Percentiles rank a stretch among this genome's conserved stretches.
Evolutionary conservation across 2,888 invertebrate genomes (phyloP).

Genomic region (Drosophila maculinotata): DNA sequence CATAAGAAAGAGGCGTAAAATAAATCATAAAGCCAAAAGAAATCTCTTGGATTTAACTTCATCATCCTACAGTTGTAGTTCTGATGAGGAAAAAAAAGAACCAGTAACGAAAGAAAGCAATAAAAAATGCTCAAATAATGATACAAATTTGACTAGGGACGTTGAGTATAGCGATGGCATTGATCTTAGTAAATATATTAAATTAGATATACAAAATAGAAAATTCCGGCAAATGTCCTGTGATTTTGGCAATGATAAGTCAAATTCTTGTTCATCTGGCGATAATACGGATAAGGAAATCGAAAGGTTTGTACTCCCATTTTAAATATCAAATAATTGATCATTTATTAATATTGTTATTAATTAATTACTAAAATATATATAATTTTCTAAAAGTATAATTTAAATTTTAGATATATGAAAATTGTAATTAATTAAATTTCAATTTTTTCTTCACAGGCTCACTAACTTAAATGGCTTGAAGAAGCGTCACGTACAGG

Average conservation of each 20-base stretch:
- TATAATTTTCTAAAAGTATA: not conserved
- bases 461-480: conserved; percentile 79
- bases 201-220: conserved; percentile 65
- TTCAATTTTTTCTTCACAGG: conserved; percentile 58
- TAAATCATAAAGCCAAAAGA: conserved; percentile 66
- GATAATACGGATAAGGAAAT: conserved; percentile 82
- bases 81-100: not conserved
- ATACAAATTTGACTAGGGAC: conserved; percentile 6
- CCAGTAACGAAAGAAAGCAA: not conserved
- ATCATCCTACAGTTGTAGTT: conserved; percentile 36
- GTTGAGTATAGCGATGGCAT: conserved; percentile 73
- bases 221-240: conserved; percentile 46
- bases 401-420: too few relatives aligned
- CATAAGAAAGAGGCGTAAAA: conserved; percentile 54
- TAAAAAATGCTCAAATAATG: not conserved
- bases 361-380: too few relatives aligned
- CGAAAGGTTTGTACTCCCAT: conserved; percentile 66
- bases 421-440: too few relatives aligned
- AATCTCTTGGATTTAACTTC: conserved; percentile 55
- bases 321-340: too few relatives aligned
- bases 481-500: conserved; percentile 55
- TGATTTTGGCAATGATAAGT: conserved; percentile 71
- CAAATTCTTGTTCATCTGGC: conserved; percentile 46
- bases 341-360: too few relatives aligned
- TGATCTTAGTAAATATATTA: conserved; percentile 70